Conservation (phyloP, 1,140 invertebrate genomes). For the Brachionus angularis region DNA sequence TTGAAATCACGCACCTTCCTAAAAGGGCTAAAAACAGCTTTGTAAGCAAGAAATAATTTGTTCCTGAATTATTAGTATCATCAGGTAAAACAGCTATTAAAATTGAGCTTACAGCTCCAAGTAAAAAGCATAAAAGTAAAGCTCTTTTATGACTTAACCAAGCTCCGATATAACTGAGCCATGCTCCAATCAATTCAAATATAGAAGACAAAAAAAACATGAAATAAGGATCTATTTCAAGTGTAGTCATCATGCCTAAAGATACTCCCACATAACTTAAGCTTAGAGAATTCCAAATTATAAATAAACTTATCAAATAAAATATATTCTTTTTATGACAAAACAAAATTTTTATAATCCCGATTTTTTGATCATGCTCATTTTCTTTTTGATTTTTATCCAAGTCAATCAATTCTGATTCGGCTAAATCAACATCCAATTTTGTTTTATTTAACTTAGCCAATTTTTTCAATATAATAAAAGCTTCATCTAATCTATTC, state of each 20-base stretch:
- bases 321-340: background rate
- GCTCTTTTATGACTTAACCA: constrained; percentile 16
- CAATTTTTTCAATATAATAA: constrained; percentile 1
- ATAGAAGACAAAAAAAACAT: constrained; percentile 14
- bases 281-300: constrained; percentile 35
- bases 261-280: background rate
- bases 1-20: background rate
- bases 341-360: background rate
- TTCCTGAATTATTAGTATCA: background rate
- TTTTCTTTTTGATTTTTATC: background rate
- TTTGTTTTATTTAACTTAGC: constrained; percentile 17
- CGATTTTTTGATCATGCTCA: background rate
- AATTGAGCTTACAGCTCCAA: background rate
- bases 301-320: background rate
- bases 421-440: background rate
- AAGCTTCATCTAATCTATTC: background rate
- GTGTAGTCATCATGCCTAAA: constrained; percentile 15
- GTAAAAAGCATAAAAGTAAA: background rate
- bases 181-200: constrained; percentile 28
- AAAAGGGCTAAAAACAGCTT: background rate
- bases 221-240: constrained; percentile 38
- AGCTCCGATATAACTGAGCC: constrained; percentile 4
- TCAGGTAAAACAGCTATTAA: constrained; percentile 8
- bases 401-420: background rate
- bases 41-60: background rate